phyloP scores from a whole-genome alignment of 2,888 invertebrate species.

The Pseudeuparius sepicola region DNA sequence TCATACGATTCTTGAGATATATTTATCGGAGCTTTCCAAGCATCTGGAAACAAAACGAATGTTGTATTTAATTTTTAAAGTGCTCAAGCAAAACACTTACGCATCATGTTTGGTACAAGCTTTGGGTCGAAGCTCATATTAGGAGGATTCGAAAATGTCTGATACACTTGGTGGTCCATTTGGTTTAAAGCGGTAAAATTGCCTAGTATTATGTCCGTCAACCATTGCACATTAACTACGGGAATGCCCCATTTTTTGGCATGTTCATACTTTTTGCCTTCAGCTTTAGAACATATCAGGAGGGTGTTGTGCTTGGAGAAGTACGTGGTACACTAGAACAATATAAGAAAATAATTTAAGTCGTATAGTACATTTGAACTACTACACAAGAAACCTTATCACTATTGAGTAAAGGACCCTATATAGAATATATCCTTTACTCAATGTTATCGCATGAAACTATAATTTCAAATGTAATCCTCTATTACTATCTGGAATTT shows the following conservation, averaged over 20 bases:
- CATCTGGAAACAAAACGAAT: slow-evolving; percentile 46
- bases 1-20: slow-evolving; percentile 81
- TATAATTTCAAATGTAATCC: no score
- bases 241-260: slow-evolving; percentile 89
- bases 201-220: slow-evolving; percentile 85
- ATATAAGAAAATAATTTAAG: slow-evolving; percentile 12
- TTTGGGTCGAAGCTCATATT: slow-evolving; percentile 75
- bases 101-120: slow-evolving; percentile 80
- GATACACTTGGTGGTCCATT: slow-evolving; percentile 75
- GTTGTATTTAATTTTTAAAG: no score
- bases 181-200: slow-evolving; percentile 74
- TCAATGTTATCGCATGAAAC: no score
- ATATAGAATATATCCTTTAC: no score
- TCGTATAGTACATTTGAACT: no score
- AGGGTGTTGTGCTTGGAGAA: slow-evolving; percentile 72
- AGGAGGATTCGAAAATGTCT: slow-evolving; percentile 70
- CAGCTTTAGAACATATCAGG: slow-evolving; percentile 67
- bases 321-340: slow-evolving; percentile 55
- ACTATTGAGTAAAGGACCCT: no score
- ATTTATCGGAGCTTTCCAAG: slow-evolving; percentile 90
- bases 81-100: no score
- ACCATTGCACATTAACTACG: slow-evolving; percentile 87
- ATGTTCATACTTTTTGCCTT: slow-evolving; percentile 78
- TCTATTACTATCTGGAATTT: no score
- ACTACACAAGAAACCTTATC: no score